Base-by-base conservation (phyloP, 2,797 vertebrate species). In the Allobates femoralis region DNA sequence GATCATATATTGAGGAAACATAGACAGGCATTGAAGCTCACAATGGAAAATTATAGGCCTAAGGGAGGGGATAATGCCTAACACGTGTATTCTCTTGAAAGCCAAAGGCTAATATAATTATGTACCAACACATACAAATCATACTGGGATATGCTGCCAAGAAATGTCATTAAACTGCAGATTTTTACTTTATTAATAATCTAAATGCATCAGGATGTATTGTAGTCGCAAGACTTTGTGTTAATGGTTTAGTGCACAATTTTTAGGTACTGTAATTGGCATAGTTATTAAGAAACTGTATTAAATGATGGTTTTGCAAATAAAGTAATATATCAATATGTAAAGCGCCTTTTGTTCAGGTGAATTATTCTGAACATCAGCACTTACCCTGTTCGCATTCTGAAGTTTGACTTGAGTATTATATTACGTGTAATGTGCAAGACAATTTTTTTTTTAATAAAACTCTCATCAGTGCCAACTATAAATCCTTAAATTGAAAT, bases 71-170 rank as follows among this genome's bases (percentile, higher is more conserved):
- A 86, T 86, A 82, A 86, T 86, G 73, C 85, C 71, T 64, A 82
- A 86, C 85, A 86, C 60, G 73, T 86, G 85, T 82, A 75, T 82
- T 64, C 66, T 64, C 37, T 74, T 82, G 73, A 82, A 82, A 86
- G 79, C 85, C 79, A 86, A 82, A 53, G 58, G 79, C 85, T 86
- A 86, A 86, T 82, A 76, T 86, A 86, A 86, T 86, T 82, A 86
- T 82, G 71, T 69, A 82, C 79, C 79, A 86, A 86, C 85, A 86
- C 85, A 86, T 86, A 86, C 79, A 82, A 86, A 82, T 82, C 56
- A 86, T 77, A 82, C 28, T 32, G 41, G 46, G 62, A 76, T 18
- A 26, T 53, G 55, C 56, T 86, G 85, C 85, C 79, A 86, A 82
- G 79, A 82, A 77, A 67, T 82, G 85, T 86, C 67, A 80, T 86